Evolutionary conservation across 1,140 invertebrate species (phyloP).

Genomic region (Drosophila bipectinata): DNA sequence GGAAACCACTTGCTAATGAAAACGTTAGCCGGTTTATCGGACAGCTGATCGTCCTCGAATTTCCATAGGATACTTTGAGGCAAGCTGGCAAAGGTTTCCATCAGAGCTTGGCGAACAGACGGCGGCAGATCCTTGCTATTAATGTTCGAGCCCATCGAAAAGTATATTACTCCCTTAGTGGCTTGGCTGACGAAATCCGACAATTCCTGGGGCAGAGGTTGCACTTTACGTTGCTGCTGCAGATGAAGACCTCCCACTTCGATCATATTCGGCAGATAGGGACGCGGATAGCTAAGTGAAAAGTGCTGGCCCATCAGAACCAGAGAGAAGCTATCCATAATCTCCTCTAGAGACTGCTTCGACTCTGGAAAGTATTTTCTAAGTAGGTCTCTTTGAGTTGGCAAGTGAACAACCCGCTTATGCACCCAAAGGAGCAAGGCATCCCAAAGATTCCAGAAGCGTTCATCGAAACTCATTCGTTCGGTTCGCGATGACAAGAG

Average conservation of each 20-base stretch:
- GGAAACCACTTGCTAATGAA: constrained; percentile 88
- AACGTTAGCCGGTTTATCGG: constrained; percentile 87
- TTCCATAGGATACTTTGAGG: constrained; percentile 86
- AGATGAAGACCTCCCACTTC: constrained; percentile 85
- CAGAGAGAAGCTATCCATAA: constrained; percentile 84
- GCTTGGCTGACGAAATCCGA: constrained; percentile 86
- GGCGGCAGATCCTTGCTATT: constrained; percentile 85
- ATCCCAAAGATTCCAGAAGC: constrained; percentile 81
- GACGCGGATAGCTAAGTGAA: constrained; percentile 85
- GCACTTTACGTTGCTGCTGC: constrained; percentile 82
- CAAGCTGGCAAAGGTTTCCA: constrained; percentile 84
- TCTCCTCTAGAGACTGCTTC: constrained; percentile 42
- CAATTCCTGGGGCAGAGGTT: constrained; percentile 80
- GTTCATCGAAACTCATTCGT: constrained; percentile 84
- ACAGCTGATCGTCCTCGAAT: constrained; percentile 85
- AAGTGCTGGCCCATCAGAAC: constrained; percentile 86
- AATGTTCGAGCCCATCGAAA: constrained; percentile 88
- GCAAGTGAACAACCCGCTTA: constrained; percentile 50
- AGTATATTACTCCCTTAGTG: constrained; percentile 87
- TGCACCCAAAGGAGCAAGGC: constrained; percentile 38
- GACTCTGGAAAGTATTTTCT: constrained; percentile 77
- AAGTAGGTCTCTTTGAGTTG: constrained; percentile 77
- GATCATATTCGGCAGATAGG: constrained; percentile 85
- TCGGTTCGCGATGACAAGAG: constrained; percentile 66
- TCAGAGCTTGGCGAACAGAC: constrained; percentile 84